phyloP scores from a whole-genome alignment of 30 jellyfish, hydroid and myxozoan genomes.

The Aurelia aurita region DNA sequence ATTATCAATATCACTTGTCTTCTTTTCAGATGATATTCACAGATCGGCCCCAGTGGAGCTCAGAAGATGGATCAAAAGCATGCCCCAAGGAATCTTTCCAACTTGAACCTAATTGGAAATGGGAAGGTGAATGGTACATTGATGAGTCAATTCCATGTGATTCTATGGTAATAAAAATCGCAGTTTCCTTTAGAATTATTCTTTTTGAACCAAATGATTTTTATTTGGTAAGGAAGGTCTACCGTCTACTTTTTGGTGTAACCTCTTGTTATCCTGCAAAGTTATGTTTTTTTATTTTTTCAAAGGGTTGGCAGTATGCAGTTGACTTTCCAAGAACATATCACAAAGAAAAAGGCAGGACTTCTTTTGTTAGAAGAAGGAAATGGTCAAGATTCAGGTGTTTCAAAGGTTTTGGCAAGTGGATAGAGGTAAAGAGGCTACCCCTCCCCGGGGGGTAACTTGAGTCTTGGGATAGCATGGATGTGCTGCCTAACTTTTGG shows the following conservation, averaged over 20 bases:
- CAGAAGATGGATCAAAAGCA: constrained; percentile 68
- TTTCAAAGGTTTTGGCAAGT: constrained; percentile 73
- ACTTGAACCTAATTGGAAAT: constrained; percentile 73
- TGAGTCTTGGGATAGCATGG: too few relatives aligned
- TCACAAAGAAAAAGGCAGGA: constrained; percentile 50
- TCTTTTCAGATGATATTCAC: constrained; percentile 70
- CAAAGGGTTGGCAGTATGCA: constrained; percentile 99
- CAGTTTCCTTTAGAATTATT: not conserved
- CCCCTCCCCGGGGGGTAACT: too few relatives aligned
- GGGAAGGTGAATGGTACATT: constrained; percentile 95
- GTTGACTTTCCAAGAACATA: constrained; percentile 89
- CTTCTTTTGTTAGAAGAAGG: constrained; percentile 85
- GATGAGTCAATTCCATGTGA: constrained; percentile 82
- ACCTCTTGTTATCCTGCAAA: too few relatives aligned
- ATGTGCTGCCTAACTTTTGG: too few relatives aligned
- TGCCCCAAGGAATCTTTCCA: constrained; percentile 48
- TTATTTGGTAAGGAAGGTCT: too few relatives aligned
- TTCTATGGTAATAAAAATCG: constrained; percentile 54
- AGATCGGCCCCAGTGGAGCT: constrained; percentile 92
- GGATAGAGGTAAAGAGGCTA: constrained; percentile 21
- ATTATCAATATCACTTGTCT: too few relatives aligned
- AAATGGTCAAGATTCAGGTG: constrained; percentile 85
- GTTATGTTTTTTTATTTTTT: not conserved
- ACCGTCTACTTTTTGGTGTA: too few relatives aligned
- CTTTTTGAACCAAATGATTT: not conserved